phyloP scores from a whole-genome alignment of 2,797 vertebrate genomes.

The Prionace glauca region DNA sequence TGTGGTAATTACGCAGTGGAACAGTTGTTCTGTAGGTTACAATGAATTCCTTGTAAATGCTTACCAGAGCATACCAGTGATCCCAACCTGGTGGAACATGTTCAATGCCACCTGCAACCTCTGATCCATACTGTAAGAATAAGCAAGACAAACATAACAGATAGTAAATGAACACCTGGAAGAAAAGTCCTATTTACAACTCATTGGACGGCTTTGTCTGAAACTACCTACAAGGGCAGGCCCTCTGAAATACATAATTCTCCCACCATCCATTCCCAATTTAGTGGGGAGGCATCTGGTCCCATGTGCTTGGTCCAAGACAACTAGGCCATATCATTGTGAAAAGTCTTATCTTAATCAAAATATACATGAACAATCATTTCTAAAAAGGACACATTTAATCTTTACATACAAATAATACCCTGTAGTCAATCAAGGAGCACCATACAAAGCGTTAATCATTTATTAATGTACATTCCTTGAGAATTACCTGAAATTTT shows the following conservation, averaged over 20 bases:
- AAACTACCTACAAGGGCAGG: background rate
- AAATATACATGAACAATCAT: no score
- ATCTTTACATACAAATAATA: background rate
- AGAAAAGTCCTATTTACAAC: background rate
- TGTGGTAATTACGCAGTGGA: background rate
- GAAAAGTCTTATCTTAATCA: no score
- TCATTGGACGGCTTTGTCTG: conserved; percentile 34
- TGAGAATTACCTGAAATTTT: background rate
- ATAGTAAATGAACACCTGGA: no score
- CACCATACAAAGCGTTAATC: background rate
- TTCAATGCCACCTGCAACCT: conserved; percentile 77
- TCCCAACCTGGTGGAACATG: conserved; percentile 88
- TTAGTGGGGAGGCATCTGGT: background rate
- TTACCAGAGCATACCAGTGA: conserved; percentile 90
- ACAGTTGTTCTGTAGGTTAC: background rate
- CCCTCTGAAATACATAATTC: background rate
- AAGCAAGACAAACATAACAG: conserved; percentile 34
- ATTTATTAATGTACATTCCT: background rate
- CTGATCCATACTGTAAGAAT: conserved; percentile 74
- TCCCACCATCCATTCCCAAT: background rate
- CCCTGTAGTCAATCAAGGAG: background rate
- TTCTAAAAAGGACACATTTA: background rate
- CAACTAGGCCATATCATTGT: background rate
- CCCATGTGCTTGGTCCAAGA: background rate
- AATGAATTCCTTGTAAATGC: conserved; percentile 44